Base-by-base conservation (phyloP, 2,888 invertebrate species). In the Rotaria socialis region DNA sequence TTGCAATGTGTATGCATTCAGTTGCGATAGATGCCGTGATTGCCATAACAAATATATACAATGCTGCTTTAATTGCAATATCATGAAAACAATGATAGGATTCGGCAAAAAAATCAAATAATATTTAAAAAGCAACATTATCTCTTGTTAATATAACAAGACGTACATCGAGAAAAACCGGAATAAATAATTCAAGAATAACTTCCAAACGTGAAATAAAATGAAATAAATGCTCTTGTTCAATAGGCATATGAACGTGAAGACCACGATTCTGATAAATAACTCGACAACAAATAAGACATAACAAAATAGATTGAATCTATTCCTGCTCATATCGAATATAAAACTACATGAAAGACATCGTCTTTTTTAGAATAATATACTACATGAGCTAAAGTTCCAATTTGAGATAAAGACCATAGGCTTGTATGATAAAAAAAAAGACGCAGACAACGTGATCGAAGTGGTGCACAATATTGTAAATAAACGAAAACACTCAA, bases 91-190 rank as follows among this genome's bases (percentile, higher is more conserved):
- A 10, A 47, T 47, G n/a, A 80, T 47, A 80, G 47, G 47, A 80
- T 80, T 80, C 47, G 47, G 43, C 22, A 47, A 80, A 80, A n/a
- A 80, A 80, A 80, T 80, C 47, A 47, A 80, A 80, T 80, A 80
- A n/a, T 14, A 80, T 47, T n/a, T n/a, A 80, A 47, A 80, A 80
- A n/a, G 24, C 80, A n/a, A 80, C 47, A 80, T 80, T 80, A 80
- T 47, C 80, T n/a, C n/a, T 22, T 47, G 47, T 80, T 47, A 47
- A 47, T n/a, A 8, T 80, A 6, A 47, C 14, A 24, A 80, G 22
- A 24, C 4, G 43, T 11, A 10, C 1, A 80, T 47, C 47, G n/a
- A 80, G 47, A 47, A 80, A 80, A 1, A 80, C 47, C 2, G 80
- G 80, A n/a, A 80, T 47, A 11, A 80, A 80, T 47, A 47, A 24